Base-by-base conservation (phyloP, 2,888 invertebrate genomes). In the Machimus rusticus region DNA sequence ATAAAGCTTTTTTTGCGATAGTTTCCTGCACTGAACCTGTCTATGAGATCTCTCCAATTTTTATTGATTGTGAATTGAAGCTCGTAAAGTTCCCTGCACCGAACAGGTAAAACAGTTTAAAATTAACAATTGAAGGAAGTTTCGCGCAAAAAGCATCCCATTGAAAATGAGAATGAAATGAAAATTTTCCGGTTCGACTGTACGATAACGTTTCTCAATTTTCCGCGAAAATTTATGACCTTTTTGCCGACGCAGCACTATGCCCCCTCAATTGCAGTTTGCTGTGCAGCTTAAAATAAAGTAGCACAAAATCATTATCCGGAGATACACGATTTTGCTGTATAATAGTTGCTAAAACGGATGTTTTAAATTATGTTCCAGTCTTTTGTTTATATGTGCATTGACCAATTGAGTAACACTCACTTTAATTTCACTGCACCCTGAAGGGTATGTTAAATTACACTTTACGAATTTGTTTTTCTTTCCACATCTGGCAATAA, bases 111-210 rank as follows among this genome's bases (percentile, higher is more conserved):
- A 82, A 82, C 31, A 82, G 82, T 82, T 82, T 82, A 82, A 82
- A 82, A 82, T 82, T 82, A 82, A 82, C 82, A 82, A 82, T 82
- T 82, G 82, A 82, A 82, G 82, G 82, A 82, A 82, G 82, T 82
- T 66, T 82, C 82, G 37, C 55, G 37, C 82, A 82, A 82, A 55
- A 82, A 82, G 37, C 66, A 66, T 46, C 51, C 79, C 79, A 79
- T 79, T 79, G 46, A 79, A 79, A 51, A 23, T 46, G 78, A 43
- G 46, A 79, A 43, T 79, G 51, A 79, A 79, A 46, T 39, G 79
- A 79, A 79, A 51, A 79, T 79, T 23, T 79, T 51, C 46, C 51
- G 28, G 31, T 34, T 28, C 51, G 79, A 31, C 28, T 46, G 79
- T 23, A 82, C 78, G 82, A 57, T 82, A 82, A 66, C 37, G 82